A percentile compares a stretch with the other conserved stretches of the same genome.
phyloP scores from a whole-genome alignment of 2,888 invertebrate genomes.

The Drosophila longiperda region DNA sequence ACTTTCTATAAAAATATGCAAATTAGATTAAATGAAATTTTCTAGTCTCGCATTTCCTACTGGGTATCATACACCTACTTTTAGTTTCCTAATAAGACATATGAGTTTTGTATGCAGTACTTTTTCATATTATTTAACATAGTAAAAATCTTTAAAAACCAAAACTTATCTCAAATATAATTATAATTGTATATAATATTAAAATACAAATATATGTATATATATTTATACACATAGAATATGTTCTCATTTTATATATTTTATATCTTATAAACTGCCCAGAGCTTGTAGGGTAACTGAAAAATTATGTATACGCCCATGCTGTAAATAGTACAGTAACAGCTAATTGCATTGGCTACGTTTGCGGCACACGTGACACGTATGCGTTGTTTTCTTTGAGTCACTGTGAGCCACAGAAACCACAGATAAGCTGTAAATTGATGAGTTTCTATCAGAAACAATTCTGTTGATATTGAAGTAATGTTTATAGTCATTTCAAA shows the following conservation, averaged over 20 bases:
- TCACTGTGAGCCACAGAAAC: conserved; percentile 14
- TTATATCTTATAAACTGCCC: not conserved
- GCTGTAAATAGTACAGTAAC: not conserved
- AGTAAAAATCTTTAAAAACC: too few species aligned
- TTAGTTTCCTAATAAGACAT: not conserved
- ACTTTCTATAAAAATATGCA: not conserved
- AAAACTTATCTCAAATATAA: not conserved
- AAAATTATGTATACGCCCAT: conserved; percentile 19
- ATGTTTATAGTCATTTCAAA: conserved; percentile 1
- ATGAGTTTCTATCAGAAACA: not conserved
- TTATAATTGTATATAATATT: not conserved
- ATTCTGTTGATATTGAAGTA: conserved; percentile 2
- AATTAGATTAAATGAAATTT: not conserved
- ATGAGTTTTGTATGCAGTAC: not conserved
- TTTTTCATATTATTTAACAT: not conserved
- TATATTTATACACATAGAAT: not conserved
- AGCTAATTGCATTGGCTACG: not conserved
- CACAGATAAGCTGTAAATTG: not conserved
- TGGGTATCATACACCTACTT: not conserved
- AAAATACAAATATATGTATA: too few species aligned
- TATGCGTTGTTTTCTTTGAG: conserved; percentile 7
- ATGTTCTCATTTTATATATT: not conserved
- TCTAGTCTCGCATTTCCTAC: not conserved
- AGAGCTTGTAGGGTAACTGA: not conserved
- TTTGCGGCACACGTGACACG: not conserved